A percentile compares a stretch with the other conserved stretches of the same genome.
Conservation (phyloP, 2,888 invertebrate genomes). For the Homarus gammarus region DNA sequence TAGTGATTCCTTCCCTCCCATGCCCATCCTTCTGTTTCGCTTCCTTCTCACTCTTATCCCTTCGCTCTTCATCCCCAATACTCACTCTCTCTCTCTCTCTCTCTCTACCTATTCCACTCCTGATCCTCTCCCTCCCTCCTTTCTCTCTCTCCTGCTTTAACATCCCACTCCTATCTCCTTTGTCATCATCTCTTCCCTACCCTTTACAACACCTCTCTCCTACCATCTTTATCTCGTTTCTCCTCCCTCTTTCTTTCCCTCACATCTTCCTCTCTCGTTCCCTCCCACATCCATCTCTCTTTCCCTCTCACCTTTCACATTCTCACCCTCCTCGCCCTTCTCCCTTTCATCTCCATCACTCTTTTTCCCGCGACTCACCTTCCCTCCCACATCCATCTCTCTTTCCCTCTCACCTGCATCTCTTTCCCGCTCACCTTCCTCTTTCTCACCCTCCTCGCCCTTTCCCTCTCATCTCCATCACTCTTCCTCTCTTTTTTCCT, state of each 20-base stretch:
- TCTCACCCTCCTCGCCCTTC: not conserved
- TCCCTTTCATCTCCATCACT: too few relatives aligned
- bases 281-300: not conserved
- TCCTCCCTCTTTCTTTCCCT: not conserved
- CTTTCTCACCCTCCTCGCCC: not conserved
- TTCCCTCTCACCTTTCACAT: not conserved
- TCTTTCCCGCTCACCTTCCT: not conserved
- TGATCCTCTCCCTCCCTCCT: not conserved
- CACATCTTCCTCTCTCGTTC: not conserved
- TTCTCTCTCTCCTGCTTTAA: not conserved
- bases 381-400: not conserved
- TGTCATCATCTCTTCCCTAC: not conserved
- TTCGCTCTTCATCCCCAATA: not conserved
- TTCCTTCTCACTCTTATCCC: too few relatives aligned
- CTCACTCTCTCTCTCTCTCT: not conserved
- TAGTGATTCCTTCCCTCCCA: not conserved
- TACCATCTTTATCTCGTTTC: not conserved
- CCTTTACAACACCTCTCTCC: not conserved
- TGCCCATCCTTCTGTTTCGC: not conserved
- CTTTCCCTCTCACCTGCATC: too few relatives aligned
- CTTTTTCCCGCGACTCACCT: not conserved
- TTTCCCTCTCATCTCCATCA: too few relatives aligned
- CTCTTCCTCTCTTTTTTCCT: too few relatives aligned
- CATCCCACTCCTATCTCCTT: not conserved
- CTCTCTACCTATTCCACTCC: not conserved